Percentiles rank a stretch among this genome's conserved stretches.
phyloP scores from a whole-genome alignment of 1,140 invertebrate genomes.

The Magallana gigas region DNA sequence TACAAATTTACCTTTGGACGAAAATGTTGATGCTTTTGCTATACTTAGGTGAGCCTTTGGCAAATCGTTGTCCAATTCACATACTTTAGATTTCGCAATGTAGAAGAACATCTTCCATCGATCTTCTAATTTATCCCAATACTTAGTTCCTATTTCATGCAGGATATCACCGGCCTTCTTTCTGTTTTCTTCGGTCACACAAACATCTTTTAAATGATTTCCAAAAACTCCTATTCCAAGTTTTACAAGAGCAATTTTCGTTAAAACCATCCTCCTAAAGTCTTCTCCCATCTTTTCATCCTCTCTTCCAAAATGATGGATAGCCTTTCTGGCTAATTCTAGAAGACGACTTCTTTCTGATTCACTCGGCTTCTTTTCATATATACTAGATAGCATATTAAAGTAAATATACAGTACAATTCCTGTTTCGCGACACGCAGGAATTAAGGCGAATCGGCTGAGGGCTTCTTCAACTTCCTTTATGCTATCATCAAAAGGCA shows the following conservation, averaged over 20 bases:
- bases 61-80: not conserved
- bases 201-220: conserved; percentile 9
- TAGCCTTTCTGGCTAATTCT: not conserved
- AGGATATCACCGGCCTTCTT: conserved; percentile 9
- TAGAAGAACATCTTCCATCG: conserved; percentile 42
- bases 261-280: conserved; percentile 46
- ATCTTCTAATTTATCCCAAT: conserved; percentile 41
- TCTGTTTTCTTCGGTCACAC: conserved; percentile 33
- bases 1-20: not conserved
- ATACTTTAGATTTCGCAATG: conserved; percentile 27
- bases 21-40: conserved; percentile 26
- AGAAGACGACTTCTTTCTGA: not conserved
- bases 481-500: conserved; percentile 34
- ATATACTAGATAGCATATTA: conserved; percentile 40
- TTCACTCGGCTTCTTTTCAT: not conserved
- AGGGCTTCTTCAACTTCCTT: conserved; percentile 37
- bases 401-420: conserved; percentile 44
- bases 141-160: conserved; percentile 23
- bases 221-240: conserved; percentile 43
- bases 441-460: conserved; percentile 11
- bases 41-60: not conserved
- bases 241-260: conserved; percentile 32
- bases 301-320: conserved; percentile 47
- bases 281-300: conserved; percentile 39
- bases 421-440: conserved; percentile 44